A percentile compares a stretch with the other conserved stretches of the same genome.
These are phyloP conservation scores for Popillia japonica DNA, from an alignment of 1,140 invertebrate species.

Conservation along the genomic window DNA sequence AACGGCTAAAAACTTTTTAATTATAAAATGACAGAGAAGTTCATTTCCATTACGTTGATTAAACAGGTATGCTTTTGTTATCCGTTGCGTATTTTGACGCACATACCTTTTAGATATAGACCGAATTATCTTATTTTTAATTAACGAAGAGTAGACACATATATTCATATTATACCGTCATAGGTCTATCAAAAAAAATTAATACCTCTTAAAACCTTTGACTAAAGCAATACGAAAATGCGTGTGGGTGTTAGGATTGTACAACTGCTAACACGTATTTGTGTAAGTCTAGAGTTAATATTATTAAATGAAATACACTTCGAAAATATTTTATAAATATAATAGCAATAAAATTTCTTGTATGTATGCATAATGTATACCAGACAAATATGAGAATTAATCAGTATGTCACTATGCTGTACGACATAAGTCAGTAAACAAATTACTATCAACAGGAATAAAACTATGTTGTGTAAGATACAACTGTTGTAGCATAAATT, in stretches of 20 bases:
- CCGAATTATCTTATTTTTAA: conserved; percentile 28
- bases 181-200: not conserved
- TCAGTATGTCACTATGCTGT: too few species aligned
- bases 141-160: not conserved
- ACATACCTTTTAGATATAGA: not conserved
- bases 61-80: not conserved
- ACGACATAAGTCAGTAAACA: not conserved
- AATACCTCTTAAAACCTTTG: not conserved
- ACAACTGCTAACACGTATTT: too few species aligned
- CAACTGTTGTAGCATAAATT: too few species aligned
- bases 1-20: not conserved
- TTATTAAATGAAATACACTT: too few species aligned
- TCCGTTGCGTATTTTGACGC: not conserved
- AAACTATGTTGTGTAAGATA: too few species aligned
- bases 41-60: conserved; percentile 30
- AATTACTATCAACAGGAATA: too few species aligned
- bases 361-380: too few species aligned
- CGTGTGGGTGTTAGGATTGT: not conserved
- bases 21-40: conserved; percentile 29
- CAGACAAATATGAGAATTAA: too few species aligned
- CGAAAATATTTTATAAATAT: too few species aligned
- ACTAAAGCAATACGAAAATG: not conserved
- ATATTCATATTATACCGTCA: not conserved
- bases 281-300: too few species aligned
- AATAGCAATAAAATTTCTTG: too few species aligned